Conservation (phyloP, 2,888 invertebrate genomes). For the Apamea monoglypha region DNA sequence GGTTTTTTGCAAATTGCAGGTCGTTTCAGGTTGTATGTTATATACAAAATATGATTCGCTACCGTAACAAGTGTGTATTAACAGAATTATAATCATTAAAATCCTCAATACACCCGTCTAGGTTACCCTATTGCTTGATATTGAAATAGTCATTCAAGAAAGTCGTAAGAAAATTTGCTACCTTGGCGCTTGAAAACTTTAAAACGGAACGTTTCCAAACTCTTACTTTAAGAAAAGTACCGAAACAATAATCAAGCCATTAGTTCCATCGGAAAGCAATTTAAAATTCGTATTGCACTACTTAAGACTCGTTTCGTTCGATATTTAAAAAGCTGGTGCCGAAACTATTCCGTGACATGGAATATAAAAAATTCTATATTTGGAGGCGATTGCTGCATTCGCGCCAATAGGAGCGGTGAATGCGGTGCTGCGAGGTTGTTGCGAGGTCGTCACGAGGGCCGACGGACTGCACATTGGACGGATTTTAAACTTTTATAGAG, state of each 20-base stretch:
- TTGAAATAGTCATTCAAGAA: neutral
- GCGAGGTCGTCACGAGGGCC: conserved; percentile 85
- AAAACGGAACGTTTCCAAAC: conserved; percentile 51
- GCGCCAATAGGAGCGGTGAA: conserved; percentile 87
- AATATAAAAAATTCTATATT: conserved; percentile 84
- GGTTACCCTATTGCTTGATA: neutral
- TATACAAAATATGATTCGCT: too few species aligned
- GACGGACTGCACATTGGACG: conserved; percentile 70
- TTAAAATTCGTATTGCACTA: conserved; percentile 75
- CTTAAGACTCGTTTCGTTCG: conserved; percentile 71
- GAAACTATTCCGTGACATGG: conserved; percentile 77
- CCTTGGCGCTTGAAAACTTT: conserved; percentile 17
- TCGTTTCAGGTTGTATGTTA: neutral
- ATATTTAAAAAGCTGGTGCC: conserved; percentile 69
- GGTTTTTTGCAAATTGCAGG: neutral
- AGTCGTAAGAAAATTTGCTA: neutral
- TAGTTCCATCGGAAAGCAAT: conserved; percentile 66
- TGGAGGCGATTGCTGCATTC: conserved; percentile 84
- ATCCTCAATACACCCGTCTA: neutral
- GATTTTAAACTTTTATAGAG: conserved; percentile 70
- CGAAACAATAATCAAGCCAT: conserved; percentile 67
- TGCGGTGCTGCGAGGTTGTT: conserved; percentile 82
- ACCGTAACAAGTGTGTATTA: neutral
- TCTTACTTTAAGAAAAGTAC: conserved; percentile 57
- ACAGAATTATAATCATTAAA: neutral